phyloP scores from a whole-genome alignment of 2,888 invertebrate genomes.

The Caenorhabditis doughertyi region DNA sequence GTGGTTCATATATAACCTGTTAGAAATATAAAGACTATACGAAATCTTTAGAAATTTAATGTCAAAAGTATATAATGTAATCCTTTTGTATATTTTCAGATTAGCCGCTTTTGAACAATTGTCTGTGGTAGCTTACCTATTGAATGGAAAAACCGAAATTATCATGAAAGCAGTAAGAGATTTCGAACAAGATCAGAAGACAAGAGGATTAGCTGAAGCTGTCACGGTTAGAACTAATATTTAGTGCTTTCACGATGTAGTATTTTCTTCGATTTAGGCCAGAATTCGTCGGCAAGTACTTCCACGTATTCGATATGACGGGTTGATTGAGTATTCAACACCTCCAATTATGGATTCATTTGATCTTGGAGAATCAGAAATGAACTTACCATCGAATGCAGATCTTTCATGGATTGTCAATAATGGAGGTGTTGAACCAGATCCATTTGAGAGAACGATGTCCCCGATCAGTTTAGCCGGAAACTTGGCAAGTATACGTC shows the following conservation, averaged over 20 bases:
- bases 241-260: neutral
- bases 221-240: slow-evolving; percentile 65
- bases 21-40: neutral
- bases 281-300: slow-evolving; percentile 89
- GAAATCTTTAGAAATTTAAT: neutral
- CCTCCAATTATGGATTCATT: slow-evolving; percentile 81
- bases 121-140: slow-evolving; percentile 89
- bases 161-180: slow-evolving; percentile 85
- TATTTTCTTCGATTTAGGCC: slow-evolving; percentile 85
- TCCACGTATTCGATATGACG: slow-evolving; percentile 88
- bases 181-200: slow-evolving; percentile 83
- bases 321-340: slow-evolving; percentile 89
- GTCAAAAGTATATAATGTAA: neutral
- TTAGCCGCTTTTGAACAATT: slow-evolving; percentile 89
- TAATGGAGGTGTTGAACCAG: slow-evolving; percentile 52
- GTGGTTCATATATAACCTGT: no score
- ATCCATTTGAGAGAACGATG: slow-evolving; percentile 62
- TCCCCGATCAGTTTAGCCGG: slow-evolving; percentile 65
- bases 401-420: slow-evolving; percentile 70
- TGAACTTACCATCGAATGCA: slow-evolving; percentile 57
- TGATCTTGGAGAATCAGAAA: slow-evolving; percentile 65
- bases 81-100: slow-evolving; percentile 53
- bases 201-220: slow-evolving; percentile 84
- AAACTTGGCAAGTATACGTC: slow-evolving; percentile 60
- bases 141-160: slow-evolving; percentile 86